These are phyloP conservation scores for Buceros bicornis DNA, from an alignment of 2,797 vertebrate genomes.

Conservation along the genomic window DNA sequence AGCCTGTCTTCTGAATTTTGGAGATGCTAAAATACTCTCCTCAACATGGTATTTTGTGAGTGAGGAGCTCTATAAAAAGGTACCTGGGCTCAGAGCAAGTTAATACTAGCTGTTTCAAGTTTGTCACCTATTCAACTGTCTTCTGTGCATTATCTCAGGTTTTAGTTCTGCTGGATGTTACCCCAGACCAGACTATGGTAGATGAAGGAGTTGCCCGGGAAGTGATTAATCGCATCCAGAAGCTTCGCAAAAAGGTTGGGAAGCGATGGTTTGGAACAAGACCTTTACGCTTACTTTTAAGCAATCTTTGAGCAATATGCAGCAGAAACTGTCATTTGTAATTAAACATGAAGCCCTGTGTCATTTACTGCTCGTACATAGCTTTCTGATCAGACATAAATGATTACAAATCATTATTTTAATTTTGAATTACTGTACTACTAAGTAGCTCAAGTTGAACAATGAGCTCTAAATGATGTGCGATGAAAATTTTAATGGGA, in stretches of 20 bases:
- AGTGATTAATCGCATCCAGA: slow-evolving; percentile 99
- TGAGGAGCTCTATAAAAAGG: neutral
- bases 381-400: neutral
- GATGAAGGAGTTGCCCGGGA: slow-evolving; percentile 96
- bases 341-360: neutral
- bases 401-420: neutral
- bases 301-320: neutral
- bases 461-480: neutral
- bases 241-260: slow-evolving; percentile 96
- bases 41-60: rapidly evolving
- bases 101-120: neutral
- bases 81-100: neutral
- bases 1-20: neutral
- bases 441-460: neutral
- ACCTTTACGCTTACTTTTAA: neutral
- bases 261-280: neutral
- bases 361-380: neutral
- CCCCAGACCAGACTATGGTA: slow-evolving; percentile 95
- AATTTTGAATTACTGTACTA: neutral
- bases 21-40: neutral
- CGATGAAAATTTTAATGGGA: neutral
- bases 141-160: slow-evolving; percentile 78
- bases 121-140: neutral
- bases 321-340: neutral
- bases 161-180: slow-evolving; percentile 92